Base-by-base conservation (phyloP, 2,888 invertebrate genomes). In the Nomada ruficornis region DNA sequence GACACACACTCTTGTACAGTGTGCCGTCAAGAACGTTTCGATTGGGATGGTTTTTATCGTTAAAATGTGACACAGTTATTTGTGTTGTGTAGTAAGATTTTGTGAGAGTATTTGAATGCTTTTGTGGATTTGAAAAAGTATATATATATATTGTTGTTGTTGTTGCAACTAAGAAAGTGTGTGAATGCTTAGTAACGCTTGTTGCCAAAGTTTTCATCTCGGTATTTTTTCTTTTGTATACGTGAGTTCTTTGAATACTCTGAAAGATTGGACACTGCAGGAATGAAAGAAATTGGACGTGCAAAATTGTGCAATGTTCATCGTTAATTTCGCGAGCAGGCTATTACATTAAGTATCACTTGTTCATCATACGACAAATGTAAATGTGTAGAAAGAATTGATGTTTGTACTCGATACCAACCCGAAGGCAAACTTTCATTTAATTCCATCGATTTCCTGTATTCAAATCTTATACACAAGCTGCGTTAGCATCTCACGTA, bases 1-100 rank as follows among this genome's bases (percentile, higher is more conserved):
- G 64, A 82, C 57, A 75, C 52, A 59, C 70, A 57, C 71, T 59
- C 18, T 50, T n/a, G 47, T 65, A 77, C 69, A 18, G 9, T 44
- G 54, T 42, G 29, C 44, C 64, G 59, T 52, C 23, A 64, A 57
- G 69, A 15, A 11, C 13, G 2, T 44, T 44, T 20, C 36, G 4
- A 47, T 20, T n/a, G 29, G 11, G 36, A 52, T 47, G 29, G 4
- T 26, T 63, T 54, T 44, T 29, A 13, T 5, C 13, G 23, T 55
- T 42, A 57, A 23, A 23, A 11, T 11, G 15, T 7, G 44, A 15
- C 47, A 47, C 15, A 0, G 47, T 15, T 3, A 18, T 50, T 2
- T n/a, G 18, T 13, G 11, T 44, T 26, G 1, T 5, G 18, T 7
- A 18, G 26, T 42, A 11, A n/a, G 3, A 11, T 29, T n/a, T 29